phyloP scores from a whole-genome alignment of 2,113 vertebrate genomes.

The Petaurus breviceps region DNA sequence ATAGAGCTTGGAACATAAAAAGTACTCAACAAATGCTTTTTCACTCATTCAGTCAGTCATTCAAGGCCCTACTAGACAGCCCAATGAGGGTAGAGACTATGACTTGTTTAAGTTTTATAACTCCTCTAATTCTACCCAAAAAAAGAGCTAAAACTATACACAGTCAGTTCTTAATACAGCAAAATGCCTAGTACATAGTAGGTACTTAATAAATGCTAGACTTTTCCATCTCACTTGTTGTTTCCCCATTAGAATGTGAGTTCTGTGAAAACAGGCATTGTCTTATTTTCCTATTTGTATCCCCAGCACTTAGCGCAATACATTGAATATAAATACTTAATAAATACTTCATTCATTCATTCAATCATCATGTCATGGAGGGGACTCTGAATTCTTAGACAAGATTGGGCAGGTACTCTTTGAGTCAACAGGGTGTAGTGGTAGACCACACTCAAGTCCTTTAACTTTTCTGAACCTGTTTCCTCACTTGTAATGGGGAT shows the following conservation, averaged over 20 bases:
- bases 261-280: background rate
- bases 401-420: background rate
- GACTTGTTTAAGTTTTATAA: background rate
- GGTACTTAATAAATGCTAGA: background rate
- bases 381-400: background rate
- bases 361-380: background rate
- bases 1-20: background rate
- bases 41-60: background rate
- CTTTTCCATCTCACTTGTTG: background rate
- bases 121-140: background rate
- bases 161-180: background rate
- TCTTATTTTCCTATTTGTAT: background rate
- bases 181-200: background rate
- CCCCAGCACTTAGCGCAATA: background rate
- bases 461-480: background rate
- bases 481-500: background rate
- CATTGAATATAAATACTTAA: background rate
- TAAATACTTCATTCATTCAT: background rate
- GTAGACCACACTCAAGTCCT: background rate
- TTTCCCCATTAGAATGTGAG: background rate
- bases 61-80: background rate
- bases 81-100: background rate
- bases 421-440: background rate
- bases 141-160: background rate
- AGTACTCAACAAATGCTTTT: background rate